Percentiles rank a stretch among this genome's conserved stretches.
Conservation (phyloP, 1,140 invertebrate genomes). For the Conus betulinus region DNA sequence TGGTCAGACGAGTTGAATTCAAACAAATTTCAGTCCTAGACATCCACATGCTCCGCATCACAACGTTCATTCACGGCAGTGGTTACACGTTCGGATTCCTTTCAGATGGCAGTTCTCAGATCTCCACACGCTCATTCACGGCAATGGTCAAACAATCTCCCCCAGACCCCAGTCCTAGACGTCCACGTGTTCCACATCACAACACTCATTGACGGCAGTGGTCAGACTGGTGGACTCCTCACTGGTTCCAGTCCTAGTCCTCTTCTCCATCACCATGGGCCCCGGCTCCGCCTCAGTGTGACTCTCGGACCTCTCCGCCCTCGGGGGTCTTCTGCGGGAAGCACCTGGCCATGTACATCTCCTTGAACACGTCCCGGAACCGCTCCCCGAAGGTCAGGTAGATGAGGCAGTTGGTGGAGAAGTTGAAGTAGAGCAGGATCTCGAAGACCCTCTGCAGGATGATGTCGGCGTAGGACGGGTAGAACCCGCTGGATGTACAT, state of each 20-base stretch:
- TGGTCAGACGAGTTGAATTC: too few species aligned
- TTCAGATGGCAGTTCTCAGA: too few species aligned
- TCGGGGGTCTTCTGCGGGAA: background rate
- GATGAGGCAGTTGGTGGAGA: conserved; percentile 44
- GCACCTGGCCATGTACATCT: conserved; percentile 27
- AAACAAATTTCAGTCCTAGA: too few species aligned
- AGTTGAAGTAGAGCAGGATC: conserved; percentile 45
- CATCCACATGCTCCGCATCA: too few species aligned
- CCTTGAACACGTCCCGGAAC: conserved; percentile 38
- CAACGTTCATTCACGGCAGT: too few species aligned
- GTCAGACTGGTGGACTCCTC: background rate
- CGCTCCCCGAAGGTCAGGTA: conserved; percentile 41
- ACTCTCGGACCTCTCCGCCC: background rate
- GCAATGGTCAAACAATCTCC: too few species aligned
- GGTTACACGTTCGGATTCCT: background rate
- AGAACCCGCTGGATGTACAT: conserved; percentile 11
- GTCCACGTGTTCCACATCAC: too few species aligned
- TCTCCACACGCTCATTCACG: too few species aligned
- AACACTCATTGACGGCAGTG: too few species aligned
- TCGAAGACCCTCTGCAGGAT: conserved; percentile 47
- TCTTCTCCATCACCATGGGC: background rate
- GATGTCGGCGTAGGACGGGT: conserved; percentile 26
- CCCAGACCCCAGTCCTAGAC: too few species aligned
- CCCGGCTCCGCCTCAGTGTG: background rate
- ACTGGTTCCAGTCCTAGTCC: background rate